Evolutionary conservation across 2,888 invertebrate species (phyloP), one percentile per base, ranked within the genome.

Genomic region (Melanchra persicariae): DNA sequence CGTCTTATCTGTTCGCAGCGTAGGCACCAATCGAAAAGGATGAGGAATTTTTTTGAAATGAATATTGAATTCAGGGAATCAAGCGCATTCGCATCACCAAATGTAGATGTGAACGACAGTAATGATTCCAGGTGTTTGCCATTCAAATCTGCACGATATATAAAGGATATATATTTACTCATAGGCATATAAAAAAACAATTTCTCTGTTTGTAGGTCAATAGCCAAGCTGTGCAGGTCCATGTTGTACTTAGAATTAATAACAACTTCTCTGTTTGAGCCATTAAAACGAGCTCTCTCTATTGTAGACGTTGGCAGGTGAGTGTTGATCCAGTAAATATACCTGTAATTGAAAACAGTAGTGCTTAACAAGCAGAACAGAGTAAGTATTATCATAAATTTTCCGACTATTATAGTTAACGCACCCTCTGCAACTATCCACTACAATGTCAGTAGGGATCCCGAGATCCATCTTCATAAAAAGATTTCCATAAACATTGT

Each of bases 91-190:
- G 0, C 6, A n/a, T 59, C 5, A 40, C 40, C 40, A 17, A 15
- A 15, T 4, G 5, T 40, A 15, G 40, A 40, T 2, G 6, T 40
- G 40, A 40, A 15, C 40, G 40, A 40, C 2, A 37, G 37, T 37
- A 40, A 40, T 15, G 40, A 2, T 15, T 15, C 15, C 4, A 12
- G 3, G 40, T 15, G 4, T 26, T n/a, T 19, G 1, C 59, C 59
- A 30, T 45, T 40, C 24, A 59, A n/a, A 45, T 26, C 34, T 12
- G 55, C n/a, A 0, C 34, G n/a, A 34, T 1, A 7, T 6, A 34
- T 2, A n/a, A n/a, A 6, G 12, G 12, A 9, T 52, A 6, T 0
- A 1, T 2, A 6, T 6, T 0, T 2, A 34, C 10, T 1, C 5
- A n/a, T 0, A n/a, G 55, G n/a, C n/a, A 6, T 7, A 34, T 12